Evolutionary conservation across 1,140 invertebrate genomes (phyloP), one percentile per base, ranked within the genome.

Genomic region (Kradibia gibbosae): DNA sequence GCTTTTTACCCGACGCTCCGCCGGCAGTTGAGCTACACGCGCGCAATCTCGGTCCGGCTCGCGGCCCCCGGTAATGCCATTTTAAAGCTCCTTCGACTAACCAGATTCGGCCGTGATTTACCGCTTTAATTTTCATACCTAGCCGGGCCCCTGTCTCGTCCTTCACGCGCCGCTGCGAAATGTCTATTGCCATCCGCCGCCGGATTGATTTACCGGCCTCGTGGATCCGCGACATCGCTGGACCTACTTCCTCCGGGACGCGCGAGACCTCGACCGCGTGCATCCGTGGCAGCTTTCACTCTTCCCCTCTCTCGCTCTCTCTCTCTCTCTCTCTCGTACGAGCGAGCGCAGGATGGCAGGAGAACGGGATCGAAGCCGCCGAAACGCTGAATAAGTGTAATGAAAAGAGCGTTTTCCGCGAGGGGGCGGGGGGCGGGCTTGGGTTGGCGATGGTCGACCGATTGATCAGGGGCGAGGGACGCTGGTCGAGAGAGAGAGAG

Each of bases 41-140:
- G 80, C 57, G 76, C 81, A 72, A 48, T 83, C 82, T 83, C 78
- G 81, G 48, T 62, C 60, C 48, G 5, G 53, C 3, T 55, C 81
- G 74, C 50, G 72, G 65, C 74, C n/a, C n/a, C n/a, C n/a, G n/a
- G 80, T 87, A 86, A 87, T 87, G 85, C 83, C 84, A 84, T 86
- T 88, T 88, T 84, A 86, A 87, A 88, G 85, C 85, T 83, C 65
- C 82, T 82, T 65, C 73, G 79, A 81, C 84, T 86, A 88, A 87
- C 84, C 85, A 85, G 87, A 88, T 88, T 89, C 86, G 20, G 45
- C 62, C 86, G 86, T 90, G 89, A 90, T 90, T 88, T 89, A 90
- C 88, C 85, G 88, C 89, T 90, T 90, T 89, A 90, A 90, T 90
- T 90, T 90, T 90, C 88, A 89, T 89, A 88, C 86, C 5, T 39